Evolutionary conservation across 2,113 vertebrate genomes (phyloP).

Genomic region (Neolamprologus longior): DNA sequence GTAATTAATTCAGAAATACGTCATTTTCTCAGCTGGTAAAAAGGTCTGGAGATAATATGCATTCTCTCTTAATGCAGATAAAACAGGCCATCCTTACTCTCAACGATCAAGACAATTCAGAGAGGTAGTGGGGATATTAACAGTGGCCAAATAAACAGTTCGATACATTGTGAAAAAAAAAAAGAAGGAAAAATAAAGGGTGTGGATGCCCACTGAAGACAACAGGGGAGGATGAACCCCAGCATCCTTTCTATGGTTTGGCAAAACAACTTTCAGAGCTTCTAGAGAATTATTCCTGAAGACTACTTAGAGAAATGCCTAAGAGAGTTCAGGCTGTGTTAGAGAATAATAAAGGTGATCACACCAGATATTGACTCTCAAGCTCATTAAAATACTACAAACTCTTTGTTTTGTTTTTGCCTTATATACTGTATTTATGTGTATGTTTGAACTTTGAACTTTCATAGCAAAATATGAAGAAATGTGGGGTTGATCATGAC

Average conservation of each 20-base stretch:
- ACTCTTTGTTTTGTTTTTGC: neutral
- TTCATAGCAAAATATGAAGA: neutral
- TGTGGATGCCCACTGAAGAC: neutral
- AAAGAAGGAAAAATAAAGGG: neutral
- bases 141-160: neutral
- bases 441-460: neutral
- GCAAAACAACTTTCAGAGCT: neutral
- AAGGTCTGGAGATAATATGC: neutral
- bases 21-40: neutral
- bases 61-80: neutral
- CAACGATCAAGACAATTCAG: neutral
- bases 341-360: neutral
- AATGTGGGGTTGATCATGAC: neutral
- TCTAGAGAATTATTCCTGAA: neutral
- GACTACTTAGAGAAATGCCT: neutral
- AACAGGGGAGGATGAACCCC: neutral
- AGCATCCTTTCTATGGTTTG: neutral
- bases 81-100: neutral
- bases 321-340: neutral
- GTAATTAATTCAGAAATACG: neutral
- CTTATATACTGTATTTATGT: neutral
- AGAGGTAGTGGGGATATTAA: neutral
- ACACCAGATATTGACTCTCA: neutral
- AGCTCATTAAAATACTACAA: neutral
- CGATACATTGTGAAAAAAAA: neutral